These are phyloP conservation scores for Xyrauchen texanus DNA, from an alignment of 2,113 vertebrate genomes.

Conservation along the genomic window DNA sequence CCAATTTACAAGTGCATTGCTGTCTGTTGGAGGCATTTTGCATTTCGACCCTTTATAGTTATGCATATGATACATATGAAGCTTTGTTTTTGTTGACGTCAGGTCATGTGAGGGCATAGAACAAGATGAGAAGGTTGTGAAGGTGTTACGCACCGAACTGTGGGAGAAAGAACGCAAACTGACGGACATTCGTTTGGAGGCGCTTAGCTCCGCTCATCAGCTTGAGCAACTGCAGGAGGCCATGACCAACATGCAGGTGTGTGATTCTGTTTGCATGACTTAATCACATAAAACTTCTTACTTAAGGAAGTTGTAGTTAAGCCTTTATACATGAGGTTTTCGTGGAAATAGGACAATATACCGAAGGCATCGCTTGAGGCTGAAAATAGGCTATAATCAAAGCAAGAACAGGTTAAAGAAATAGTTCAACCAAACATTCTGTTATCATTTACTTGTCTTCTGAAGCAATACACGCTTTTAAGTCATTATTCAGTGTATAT, in stretches of 20 bases:
- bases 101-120: slow-evolving; percentile 70
- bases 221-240: slow-evolving; percentile 95
- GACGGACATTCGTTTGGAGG: slow-evolving; percentile 93
- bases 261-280: background rate
- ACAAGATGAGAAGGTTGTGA: slow-evolving; percentile 88
- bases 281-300: background rate
- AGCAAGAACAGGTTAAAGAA: too few species aligned
- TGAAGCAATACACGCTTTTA: too few species aligned
- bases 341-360: too few species aligned
- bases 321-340: too few species aligned
- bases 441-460: too few species aligned
- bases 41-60: background rate
- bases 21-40: background rate
- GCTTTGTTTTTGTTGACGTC: background rate
- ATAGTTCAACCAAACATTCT: too few species aligned
- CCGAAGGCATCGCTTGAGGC: too few species aligned
- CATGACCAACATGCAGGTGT: slow-evolving; percentile 96
- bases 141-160: slow-evolving; percentile 88
- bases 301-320: too few species aligned
- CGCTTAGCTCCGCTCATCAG: slow-evolving; percentile 92
- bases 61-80: too few species aligned
- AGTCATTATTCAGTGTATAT: too few species aligned
- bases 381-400: too few species aligned
- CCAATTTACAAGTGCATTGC: background rate
- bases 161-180: slow-evolving; percentile 98